Evolutionary conservation across 2,888 invertebrate genomes (phyloP), one percentile per base, ranked within the genome.

Genomic region (Alcis repandata): DNA sequence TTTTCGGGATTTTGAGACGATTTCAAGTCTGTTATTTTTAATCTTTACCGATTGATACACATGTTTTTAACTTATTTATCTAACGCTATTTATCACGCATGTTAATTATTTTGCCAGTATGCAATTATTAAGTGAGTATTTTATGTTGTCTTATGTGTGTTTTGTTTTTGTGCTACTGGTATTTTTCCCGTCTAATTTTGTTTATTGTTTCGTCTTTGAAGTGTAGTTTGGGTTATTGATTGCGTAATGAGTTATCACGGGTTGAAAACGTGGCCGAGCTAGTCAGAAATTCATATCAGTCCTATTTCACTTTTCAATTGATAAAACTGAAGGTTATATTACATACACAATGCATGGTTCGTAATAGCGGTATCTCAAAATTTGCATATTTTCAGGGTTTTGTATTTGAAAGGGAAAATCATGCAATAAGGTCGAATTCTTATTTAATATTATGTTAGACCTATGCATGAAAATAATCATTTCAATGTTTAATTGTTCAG

Each of bases 231-330:
- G 8, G 15, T 1, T 4, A 2, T 17, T n/a, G n/a, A n/a, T 15
- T n/a, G n/a, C 15, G 43, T 56, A 46, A 33, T 59, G 48, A 51
- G 43, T 56, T 40, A 58, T 86, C 90, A 90, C 91, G 91, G 82
- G 85, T 78, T 79, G 10, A 32, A 72, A 86, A 90, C 88, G 91
- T 87, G 88, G 64, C 53, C 46, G 62, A 57, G 20, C 63, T 27
- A 13, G 56, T 74, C 80, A 82, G 75, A 82, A 83, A 84, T 86
- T 87, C 85, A 85, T 86, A 81, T 80, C 68, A 75, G 84, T 77
- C 79, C 79, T 75, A 87, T 87, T 89, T 82, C 75, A 86, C 83
- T 87, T 87, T 83, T 83, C 84, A 88, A 86, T 83, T 80, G 80
- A 76, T 74, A 73, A 75, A 68, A 74, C 70, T 72, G 59, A 64